A percentile compares a stretch with the other conserved stretches of the same genome.
Conservation (phyloP, 2,797 vertebrate genomes). For the Furcifer pardalis region DNA sequence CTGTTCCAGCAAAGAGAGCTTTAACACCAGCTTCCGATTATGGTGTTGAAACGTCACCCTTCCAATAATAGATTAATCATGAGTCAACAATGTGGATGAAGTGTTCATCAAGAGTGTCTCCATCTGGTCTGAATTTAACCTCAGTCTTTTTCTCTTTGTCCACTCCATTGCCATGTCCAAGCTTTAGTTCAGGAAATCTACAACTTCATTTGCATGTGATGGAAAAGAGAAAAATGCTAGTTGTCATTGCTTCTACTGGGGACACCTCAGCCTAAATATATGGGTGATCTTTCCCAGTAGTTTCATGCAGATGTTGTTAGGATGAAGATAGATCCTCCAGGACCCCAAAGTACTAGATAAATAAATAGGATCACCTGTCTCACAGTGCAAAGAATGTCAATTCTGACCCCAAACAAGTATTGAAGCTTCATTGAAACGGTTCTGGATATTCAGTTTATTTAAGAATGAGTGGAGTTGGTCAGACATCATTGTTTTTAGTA, state of each 20-base stretch:
- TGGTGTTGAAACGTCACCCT: no score
- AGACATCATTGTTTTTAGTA: background rate
- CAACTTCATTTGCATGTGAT: background rate
- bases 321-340: background rate
- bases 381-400: background rate
- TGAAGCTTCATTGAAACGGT: background rate
- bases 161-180: background rate
- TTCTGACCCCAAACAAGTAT: background rate
- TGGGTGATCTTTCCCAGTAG: background rate
- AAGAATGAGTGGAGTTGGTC: no score
- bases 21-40: no score
- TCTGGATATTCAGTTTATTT: background rate
- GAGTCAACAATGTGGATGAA: background rate
- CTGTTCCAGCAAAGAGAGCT: no score
- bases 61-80: no score
- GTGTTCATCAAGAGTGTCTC: background rate
- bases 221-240: background rate
- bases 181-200: background rate
- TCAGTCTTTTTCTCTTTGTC: background rate
- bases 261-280: background rate
- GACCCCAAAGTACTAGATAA: background rate
- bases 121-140: background rate
- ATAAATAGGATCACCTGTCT: background rate
- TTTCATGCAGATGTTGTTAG: background rate
- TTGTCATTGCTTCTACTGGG: background rate